Evolutionary conservation across 2,888 invertebrate species (phyloP), one percentile per base, ranked within the genome.

Genomic region (Thereva unica): DNA sequence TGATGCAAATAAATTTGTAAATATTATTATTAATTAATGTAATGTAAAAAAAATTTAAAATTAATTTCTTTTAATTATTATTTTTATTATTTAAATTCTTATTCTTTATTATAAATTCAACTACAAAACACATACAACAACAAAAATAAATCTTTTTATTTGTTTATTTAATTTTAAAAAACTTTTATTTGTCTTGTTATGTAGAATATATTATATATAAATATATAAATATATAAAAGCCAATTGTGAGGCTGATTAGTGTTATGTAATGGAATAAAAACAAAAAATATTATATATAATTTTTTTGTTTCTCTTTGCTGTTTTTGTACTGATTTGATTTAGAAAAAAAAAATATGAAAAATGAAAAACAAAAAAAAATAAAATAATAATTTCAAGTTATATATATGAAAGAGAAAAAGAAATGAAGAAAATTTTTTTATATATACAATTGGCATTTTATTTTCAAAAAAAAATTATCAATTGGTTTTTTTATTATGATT

Each of bases 401-500:
- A 47, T 47, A 40, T n/a, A n/a, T 34, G 9, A 23, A 34, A 56
- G 10, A 45, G 45, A 42, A 57, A 57, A 57, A 59, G 23, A 59
- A 9, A 59, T 38, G 59, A 59, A 8, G 49, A 23, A 23, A 23
- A 23, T 23, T 23, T 23, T n/a, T 59, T 59, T 59, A 47, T 59
- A 40, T 23, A 59, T 12, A 59, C 10, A 59, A 59, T 59, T 59
- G 59, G 59, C 47, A 47, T n/a, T 49, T 38, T 49, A 47, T 59
- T 59, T 59, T 47, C 49, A 47, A 59, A 59, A 59, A 47, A 42
- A 23, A 23, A 23, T 23, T 23, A 23, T 23, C 23, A 2, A 23
- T 23, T 23, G 23, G 23, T 23, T 23, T 23, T 2, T 23, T 23
- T 23, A 23, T 23, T 23, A 23, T 23, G 23, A 23, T 23, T 23